Evolutionary conservation across 2,888 invertebrate genomes (phyloP).

Genomic region (Desoria tigrina): DNA sequence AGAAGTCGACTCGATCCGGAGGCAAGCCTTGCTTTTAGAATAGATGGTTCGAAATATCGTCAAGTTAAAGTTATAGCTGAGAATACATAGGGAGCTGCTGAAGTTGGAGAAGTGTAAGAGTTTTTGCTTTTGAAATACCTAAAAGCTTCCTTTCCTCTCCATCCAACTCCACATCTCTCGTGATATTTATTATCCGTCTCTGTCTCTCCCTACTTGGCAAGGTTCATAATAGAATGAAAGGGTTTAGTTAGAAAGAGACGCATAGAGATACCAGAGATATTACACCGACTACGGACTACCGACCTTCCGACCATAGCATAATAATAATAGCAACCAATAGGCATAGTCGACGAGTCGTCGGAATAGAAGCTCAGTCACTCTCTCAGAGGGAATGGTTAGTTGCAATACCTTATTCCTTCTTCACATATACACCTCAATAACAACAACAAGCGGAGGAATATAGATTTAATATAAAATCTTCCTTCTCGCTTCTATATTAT

Average conservation of each 20-base stretch:
- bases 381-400: slow-evolving; percentile 1
- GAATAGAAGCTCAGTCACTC: slow-evolving; percentile 2
- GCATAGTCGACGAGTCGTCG: not conserved
- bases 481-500: not conserved
- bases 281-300: not conserved
- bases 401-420: slow-evolving; percentile 9
- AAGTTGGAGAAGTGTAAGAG: slow-evolving; percentile 7
- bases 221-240: slow-evolving; percentile 9
- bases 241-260: slow-evolving; percentile 4
- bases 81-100: not conserved
- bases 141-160: slow-evolving; percentile 10
- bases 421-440: slow-evolving; percentile 8
- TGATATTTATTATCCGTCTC: not conserved
- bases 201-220: slow-evolving; percentile 10
- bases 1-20: slow-evolving; percentile 11
- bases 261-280: slow-evolving; percentile 4
- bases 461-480: slow-evolving; percentile 11
- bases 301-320: slow-evolving; percentile 8
- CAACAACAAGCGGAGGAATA: slow-evolving; percentile 8
- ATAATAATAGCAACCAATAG: slow-evolving; percentile 8
- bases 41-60: not conserved
- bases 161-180: too few relatives aligned
- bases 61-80: not conserved
- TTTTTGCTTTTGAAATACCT: slow-evolving; percentile 12
- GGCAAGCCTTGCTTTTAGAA: not conserved